Evolutionary conservation across 2,797 vertebrate genomes (phyloP), one percentile per base, ranked within the genome.

Genomic region (Ctenopoma multispine): DNA sequence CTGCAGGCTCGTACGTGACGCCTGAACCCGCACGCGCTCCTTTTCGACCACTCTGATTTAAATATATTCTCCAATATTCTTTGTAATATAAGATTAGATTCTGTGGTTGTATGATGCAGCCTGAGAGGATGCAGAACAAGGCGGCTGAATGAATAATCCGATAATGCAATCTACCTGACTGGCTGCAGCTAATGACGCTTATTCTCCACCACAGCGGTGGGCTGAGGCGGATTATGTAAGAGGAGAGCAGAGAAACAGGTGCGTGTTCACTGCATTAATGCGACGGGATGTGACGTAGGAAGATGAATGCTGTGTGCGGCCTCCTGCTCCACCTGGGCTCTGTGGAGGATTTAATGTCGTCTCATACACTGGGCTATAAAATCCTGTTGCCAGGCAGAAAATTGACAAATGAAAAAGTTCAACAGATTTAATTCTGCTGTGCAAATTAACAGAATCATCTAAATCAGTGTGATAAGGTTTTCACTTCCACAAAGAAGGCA

Each of bases 161-260:
- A 55, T 70, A 51, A 78, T 59, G 67, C 71, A 58, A 53, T 62
- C 54, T 68, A 81, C 76, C 83, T 73, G 70, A 78, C 77, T 48
- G 79, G 49, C 56, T 23, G n/a, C 58, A 63, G 75, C 51, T 81
- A 73, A 80, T 73, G 82, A 80, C 3, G 63, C 63, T 71, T 60
- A 73, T 63, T 84, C 60, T 60, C 2, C 54, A 17, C 48, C 10
- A 0, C 5, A 7, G 44, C 14, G 41, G 57, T 47, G 72, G 63
- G 64, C 51, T 61, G 68, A 17, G 48, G 54, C 50, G 17, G 62
- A 18, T 80, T 79, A 72, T 69, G 47, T 67, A 80, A 88, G 67
- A 64, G 36, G 12, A 31, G 4, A 41, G 53, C 60, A 31, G 36
- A 36, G 36, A 63, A 56, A 59, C 60, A 81, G 79, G 72, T 85